Conservation (phyloP, 2,797 vertebrate species). For the Octomys mimax region DNA sequence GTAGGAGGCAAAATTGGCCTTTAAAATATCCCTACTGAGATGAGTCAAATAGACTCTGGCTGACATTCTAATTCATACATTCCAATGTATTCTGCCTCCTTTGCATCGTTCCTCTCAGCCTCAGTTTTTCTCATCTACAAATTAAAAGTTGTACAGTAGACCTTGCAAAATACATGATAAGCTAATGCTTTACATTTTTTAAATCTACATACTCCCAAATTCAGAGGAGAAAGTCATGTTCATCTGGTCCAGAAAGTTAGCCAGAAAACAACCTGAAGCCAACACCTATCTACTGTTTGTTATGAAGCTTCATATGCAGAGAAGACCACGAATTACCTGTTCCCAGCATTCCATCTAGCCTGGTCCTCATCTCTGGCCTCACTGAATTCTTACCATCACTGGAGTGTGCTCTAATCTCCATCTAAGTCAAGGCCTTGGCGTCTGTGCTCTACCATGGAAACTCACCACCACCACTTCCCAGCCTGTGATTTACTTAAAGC, state of each 20-base stretch:
- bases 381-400: background rate
- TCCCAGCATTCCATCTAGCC: background rate
- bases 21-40: background rate
- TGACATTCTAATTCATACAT: background rate
- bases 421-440: background rate
- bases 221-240: background rate
- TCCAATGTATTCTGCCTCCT: background rate
- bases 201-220: background rate
- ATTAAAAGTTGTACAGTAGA: background rate
- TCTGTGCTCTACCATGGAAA: background rate
- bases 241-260: background rate
- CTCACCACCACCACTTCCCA: background rate
- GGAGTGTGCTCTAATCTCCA: background rate
- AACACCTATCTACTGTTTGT: background rate
- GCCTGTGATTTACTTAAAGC: background rate
- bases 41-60: background rate
- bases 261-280: background rate
- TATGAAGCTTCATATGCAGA: background rate
- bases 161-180: background rate
- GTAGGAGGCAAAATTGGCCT: constrained; percentile 39
- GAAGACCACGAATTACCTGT: background rate
- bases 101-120: background rate
- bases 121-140: constrained; percentile 24
- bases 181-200: background rate
- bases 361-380: background rate